Base-by-base conservation (phyloP, 1,140 invertebrate species). In the Euwallacea similis region DNA sequence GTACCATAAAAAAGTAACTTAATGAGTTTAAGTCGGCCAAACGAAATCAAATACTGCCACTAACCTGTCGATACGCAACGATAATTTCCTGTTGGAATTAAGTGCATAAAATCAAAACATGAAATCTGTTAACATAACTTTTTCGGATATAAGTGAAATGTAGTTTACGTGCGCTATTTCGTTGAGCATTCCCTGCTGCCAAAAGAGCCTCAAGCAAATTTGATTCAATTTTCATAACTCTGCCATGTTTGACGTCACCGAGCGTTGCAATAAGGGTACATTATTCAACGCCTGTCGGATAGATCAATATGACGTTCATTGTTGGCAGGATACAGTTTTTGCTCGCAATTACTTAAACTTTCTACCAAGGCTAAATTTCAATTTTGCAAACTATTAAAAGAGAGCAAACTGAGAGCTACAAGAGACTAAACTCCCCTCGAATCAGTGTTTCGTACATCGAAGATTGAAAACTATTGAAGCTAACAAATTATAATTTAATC, bases 271-370 rank as follows among this genome's bases (percentile, higher is more conserved):
- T 50, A 50, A 50, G 6, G 46, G 46, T 50, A 50, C 46, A 50
- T 50, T 50, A 50, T 50, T 50, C 46, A 50, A 50, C 46, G 46
- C 46, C 13, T 50, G 46, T 50, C 46, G 46, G 46, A 50, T 50
- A 50, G 46, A 50, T 50, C 46, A 13, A 50, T 50, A 50, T 50
- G 46, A 10, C 46, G 2, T 50, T 50, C 13, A 11, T 2, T 50
- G 13, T 11, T 13, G 46, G 46, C 46, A 11, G 46, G 13, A 50
- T 50, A 10, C 13, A 50, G 46, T 50, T 13, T 11, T 50, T 50
- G 21, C 21, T 33, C 21, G 21, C 1, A 33, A 33, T 33, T 4
- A 4, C 21, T 33, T 33, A 33, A 33, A 33, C 21, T 33, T 33
- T 33, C 21, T 4, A 33, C 4, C 4, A 4, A 33, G 21, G 21